Evolutionary conservation across 2,113 vertebrate species (phyloP).

Genomic region (Neoarius graeffei): DNA sequence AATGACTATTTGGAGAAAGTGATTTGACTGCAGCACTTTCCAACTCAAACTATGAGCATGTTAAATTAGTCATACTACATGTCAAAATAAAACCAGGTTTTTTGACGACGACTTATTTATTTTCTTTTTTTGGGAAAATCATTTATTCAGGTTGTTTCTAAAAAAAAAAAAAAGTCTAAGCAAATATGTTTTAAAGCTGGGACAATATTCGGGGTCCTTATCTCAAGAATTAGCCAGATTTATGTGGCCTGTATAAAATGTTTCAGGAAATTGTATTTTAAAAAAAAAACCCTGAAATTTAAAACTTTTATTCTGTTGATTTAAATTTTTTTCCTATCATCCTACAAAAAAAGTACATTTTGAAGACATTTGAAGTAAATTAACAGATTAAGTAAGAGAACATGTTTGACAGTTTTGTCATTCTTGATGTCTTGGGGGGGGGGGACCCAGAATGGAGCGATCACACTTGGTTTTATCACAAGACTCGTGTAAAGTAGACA

Average conservation of each 20-base stretch:
- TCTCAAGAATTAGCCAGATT: neutral
- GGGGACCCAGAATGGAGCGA: no score
- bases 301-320: no score
- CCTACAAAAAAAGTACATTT: no score
- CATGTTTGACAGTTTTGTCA: no score
- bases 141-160: neutral
- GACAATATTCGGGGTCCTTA: neutral
- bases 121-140: neutral
- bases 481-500: neutral
- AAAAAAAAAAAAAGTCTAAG: neutral
- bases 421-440: no score
- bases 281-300: no score
- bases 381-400: no score
- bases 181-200: neutral
- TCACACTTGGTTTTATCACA: no score
- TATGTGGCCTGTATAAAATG: neutral
- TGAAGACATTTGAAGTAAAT: no score
- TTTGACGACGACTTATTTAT: neutral
- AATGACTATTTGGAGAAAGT: constrained; percentile 1
- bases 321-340: no score
- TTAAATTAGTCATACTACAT: neutral
- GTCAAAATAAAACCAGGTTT: neutral
- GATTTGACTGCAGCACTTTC: neutral
- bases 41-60: neutral
- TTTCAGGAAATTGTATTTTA: neutral